A percentile compares a stretch with the other conserved stretches of the same genome.
Conservation (phyloP, 2,113 vertebrate genomes). For the Cyanoramphus novaezelandiae region DNA sequence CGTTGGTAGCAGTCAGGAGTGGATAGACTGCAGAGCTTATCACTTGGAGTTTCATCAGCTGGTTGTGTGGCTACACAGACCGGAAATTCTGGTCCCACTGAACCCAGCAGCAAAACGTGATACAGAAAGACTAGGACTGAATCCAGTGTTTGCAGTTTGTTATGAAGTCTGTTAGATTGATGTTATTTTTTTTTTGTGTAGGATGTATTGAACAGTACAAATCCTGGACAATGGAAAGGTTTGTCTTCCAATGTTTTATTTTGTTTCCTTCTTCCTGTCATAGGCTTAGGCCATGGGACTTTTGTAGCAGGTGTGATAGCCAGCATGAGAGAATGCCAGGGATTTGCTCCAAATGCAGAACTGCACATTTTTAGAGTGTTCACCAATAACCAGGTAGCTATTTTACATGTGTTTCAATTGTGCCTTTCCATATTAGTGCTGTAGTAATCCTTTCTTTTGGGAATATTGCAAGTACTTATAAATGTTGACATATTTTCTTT, state of each 20-base stretch:
- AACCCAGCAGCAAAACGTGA: not conserved
- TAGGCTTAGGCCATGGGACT: slow-evolving; percentile 95
- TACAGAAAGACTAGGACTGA: not conserved
- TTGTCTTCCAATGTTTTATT: not conserved
- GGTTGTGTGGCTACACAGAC: not conserved
- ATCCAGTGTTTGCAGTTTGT: not conserved
- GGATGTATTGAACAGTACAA: not conserved
- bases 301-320: slow-evolving; percentile 99
- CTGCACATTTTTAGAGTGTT: slow-evolving; percentile 99
- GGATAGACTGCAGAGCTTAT: not conserved
- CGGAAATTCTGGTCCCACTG: not conserved
- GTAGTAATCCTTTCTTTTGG: not conserved
- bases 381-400: slow-evolving; percentile 94
- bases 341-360: slow-evolving; percentile 96
- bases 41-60: not conserved
- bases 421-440: not conserved
- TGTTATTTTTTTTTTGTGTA: not conserved
- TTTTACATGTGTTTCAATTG: not conserved
- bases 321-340: slow-evolving; percentile 98
- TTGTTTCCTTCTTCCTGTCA: not conserved
- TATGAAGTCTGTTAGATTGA: not conserved
- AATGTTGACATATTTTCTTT: not conserved
- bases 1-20: not conserved
- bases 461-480: not conserved
- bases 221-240: not conserved